phyloP scores from a whole-genome alignment of 2,797 vertebrate species.

The Notolabrus celidotus region DNA sequence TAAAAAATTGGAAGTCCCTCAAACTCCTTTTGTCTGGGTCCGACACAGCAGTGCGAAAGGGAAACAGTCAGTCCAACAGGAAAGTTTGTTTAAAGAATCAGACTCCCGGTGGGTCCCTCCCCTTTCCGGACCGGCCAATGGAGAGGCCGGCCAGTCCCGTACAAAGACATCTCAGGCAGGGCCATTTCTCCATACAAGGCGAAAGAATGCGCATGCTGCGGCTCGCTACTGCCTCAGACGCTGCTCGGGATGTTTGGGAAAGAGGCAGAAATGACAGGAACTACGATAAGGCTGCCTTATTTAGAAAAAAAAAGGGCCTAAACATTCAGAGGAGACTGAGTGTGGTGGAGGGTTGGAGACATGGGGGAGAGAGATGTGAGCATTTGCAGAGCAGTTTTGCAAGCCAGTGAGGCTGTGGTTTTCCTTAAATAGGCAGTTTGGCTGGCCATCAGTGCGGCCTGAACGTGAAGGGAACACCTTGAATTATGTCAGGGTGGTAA shows the following conservation, averaged over 20 bases:
- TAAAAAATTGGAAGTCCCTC: constrained; percentile 62
- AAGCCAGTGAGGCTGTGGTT: constrained; percentile 40
- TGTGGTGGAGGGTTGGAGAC: constrained; percentile 48
- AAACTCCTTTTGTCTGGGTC: constrained; percentile 71
- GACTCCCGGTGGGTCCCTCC: constrained; percentile 69
- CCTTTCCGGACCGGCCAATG: constrained; percentile 77
- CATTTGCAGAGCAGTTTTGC: constrained; percentile 60
- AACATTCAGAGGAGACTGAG: constrained; percentile 60
- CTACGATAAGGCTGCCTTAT: constrained; percentile 87
- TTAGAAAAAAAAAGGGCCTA: constrained; percentile 80
- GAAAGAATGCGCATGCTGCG: constrained; percentile 85
- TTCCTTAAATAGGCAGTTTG: constrained; percentile 80
- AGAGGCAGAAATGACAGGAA: constrained; percentile 86
- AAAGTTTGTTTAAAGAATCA: constrained; percentile 87
- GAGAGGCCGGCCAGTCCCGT: constrained; percentile 45
- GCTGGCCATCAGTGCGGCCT: constrained; percentile 21
- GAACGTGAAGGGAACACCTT: constrained; percentile 44
- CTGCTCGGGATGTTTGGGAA: constrained; percentile 80
- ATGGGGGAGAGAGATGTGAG: constrained; percentile 59
- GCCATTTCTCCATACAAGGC: constrained; percentile 90
- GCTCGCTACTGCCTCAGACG: constrained; percentile 67
- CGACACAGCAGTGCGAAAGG: constrained; percentile 72
- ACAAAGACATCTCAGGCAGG: constrained; percentile 82
- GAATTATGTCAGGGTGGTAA: constrained; percentile 38
- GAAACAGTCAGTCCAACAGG: constrained; percentile 76